Percentiles rank a stretch among this genome's conserved stretches.
Conservation (phyloP, 2,113 vertebrate species). For the Cyanistes caeruleus region DNA sequence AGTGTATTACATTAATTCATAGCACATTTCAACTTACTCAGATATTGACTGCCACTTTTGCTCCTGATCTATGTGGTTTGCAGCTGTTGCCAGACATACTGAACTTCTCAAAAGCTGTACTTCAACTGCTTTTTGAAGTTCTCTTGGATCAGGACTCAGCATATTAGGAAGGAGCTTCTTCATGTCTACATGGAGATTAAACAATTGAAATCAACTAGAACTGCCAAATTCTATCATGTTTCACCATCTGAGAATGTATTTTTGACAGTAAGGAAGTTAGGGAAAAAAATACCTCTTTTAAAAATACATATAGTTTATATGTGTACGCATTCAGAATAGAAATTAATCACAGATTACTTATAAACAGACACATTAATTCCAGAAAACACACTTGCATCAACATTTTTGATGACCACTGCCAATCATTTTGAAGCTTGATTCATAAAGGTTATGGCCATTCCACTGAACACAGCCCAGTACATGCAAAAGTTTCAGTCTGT, state of each 20-base stretch:
- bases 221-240: not conserved
- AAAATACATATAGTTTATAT: not conserved
- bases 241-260: not conserved
- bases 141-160: conserved; percentile 92
- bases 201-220: not conserved
- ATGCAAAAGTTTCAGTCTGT: not conserved
- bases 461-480: not conserved
- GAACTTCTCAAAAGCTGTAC: conserved; percentile 93
- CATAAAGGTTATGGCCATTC: not conserved
- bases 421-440: not conserved
- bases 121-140: conserved; percentile 97
- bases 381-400: not conserved
- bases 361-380: not conserved
- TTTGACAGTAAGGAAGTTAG: not conserved
- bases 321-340: not conserved
- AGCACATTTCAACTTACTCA: conserved; percentile 82
- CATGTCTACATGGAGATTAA: conserved; percentile 82
- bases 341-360: not conserved
- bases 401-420: not conserved
- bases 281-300: accelerated
- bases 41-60: conserved; percentile 82
- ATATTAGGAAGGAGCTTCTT: conserved; percentile 93
- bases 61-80: conserved; percentile 83
- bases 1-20: not conserved
- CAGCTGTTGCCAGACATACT: conserved; percentile 83